phyloP scores from a whole-genome alignment of 2,113 vertebrate species.

The Pterophyllum scalare region DNA sequence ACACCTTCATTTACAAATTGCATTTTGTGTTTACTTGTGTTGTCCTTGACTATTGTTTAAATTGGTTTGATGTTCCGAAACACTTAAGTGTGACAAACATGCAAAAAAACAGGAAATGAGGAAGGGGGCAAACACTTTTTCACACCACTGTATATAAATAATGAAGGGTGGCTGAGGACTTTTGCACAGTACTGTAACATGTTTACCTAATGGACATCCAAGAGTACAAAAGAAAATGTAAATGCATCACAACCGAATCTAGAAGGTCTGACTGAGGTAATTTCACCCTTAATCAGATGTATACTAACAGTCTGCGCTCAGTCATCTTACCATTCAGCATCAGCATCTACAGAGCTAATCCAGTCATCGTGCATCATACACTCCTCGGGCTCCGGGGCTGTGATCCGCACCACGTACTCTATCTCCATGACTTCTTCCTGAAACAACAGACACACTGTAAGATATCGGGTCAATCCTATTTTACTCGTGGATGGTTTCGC shows the following conservation, averaged over 20 bases:
- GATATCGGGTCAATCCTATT: neutral
- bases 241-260: neutral
- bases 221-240: neutral
- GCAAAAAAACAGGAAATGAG: too few relatives aligned
- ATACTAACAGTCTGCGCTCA: neutral
- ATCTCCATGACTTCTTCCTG: conserved; percentile 98
- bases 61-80: too few relatives aligned
- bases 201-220: neutral
- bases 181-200: neutral
- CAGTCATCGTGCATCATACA: conserved; percentile 98
- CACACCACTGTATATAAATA: too few relatives aligned
- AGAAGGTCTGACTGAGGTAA: neutral
- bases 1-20: too few relatives aligned
- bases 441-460: conserved; percentile 42
- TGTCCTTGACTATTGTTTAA: too few relatives aligned
- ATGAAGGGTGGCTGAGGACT: neutral
- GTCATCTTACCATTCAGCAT: conserved; percentile 89
- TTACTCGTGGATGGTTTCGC: neutral
- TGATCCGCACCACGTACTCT: conserved; percentile 93
- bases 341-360: conserved; percentile 92
- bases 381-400: conserved; percentile 93
- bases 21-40: too few relatives aligned
- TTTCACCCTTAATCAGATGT: neutral
- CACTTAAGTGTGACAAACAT: too few relatives aligned
- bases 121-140: too few relatives aligned